Evolutionary conservation across 2,113 vertebrate genomes (phyloP), one percentile per base, ranked within the genome.

Genomic region (Psephotus haematonotus): DNA sequence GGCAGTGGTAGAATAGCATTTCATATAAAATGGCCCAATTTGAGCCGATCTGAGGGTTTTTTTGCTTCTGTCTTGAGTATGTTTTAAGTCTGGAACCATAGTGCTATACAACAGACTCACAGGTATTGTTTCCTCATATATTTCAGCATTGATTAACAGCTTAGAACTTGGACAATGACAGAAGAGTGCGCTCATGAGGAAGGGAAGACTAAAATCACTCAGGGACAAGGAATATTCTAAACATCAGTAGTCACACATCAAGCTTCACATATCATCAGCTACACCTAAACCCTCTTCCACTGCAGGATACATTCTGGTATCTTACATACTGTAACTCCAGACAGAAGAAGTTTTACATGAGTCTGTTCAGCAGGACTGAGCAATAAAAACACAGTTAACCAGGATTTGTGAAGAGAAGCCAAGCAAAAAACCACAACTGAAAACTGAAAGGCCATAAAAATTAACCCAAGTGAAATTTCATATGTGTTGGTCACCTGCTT

Each of bases 351-450:
- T 76, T 91, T 68, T 68, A 86, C 70, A 37, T 17, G 12, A 75
- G 69, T 53, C 86, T 89, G 72, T 84, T 91, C 72, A 76, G 47
- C 80, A 90, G 86, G 55, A 80, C 88, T 43, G n/a, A 88, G 92
- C 92, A 97, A 92, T 86, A 71, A 88, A 93, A 97, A 93, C 53
- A 91, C 27, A 93, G 63, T 76, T 92, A 93, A 95, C 49, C 86
- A 92, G 86, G 79, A 86, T 71, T 65, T 96, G 70, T 84, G 77
- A 96, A 93, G 67, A 96, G 87, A 96, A 94, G 95, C 90, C 93
- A 95, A 96, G 90, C 78, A 92, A 96, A 94, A 95, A 95, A 82
- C 90, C 93, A 95, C 88, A 96, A 94, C 79, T 92, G 88, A 96
- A 96, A 96, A 88, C 29, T 90, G 86, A 95, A 95, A 96, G 86